Conservation (phyloP, 1,140 invertebrate genomes). For the Diabrotica virgifera region DNA sequence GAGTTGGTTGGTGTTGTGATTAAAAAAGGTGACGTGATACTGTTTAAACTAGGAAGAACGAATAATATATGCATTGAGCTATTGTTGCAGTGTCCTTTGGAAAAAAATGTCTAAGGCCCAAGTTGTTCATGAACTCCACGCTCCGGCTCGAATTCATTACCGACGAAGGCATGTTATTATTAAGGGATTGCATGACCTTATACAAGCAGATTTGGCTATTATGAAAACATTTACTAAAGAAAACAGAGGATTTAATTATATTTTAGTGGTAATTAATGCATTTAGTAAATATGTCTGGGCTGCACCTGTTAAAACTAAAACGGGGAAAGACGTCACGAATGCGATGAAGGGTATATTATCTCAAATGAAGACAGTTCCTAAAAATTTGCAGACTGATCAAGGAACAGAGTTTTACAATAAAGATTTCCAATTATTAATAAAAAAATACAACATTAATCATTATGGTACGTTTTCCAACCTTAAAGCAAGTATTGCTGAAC, state of each 20-base stretch:
- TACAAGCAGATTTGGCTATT: slow-evolving; percentile 47
- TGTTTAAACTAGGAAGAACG: too few relatives aligned
- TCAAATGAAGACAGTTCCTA: background rate
- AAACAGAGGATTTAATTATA: slow-evolving; percentile 49
- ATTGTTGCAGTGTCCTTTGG: background rate
- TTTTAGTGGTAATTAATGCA: slow-evolving; percentile 25
- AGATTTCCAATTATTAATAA: too few relatives aligned
- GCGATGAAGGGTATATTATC: background rate
- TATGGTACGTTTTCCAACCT: too few relatives aligned
- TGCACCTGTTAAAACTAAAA: slow-evolving; percentile 5
- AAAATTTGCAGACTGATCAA: too few relatives aligned
- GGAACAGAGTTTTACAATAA: too few relatives aligned
- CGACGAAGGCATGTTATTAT: slow-evolving; percentile 40
- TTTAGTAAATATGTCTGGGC: slow-evolving; percentile 29
- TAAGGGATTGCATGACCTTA: slow-evolving; percentile 45
- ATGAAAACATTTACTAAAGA: slow-evolving; percentile 40
- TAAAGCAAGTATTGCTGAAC: too few relatives aligned
- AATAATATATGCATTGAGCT: too few relatives aligned
- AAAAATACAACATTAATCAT: too few relatives aligned
- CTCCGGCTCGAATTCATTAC: slow-evolving; percentile 39
- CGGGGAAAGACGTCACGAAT: background rate
- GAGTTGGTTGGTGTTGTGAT: too few relatives aligned
- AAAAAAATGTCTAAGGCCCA: background rate
- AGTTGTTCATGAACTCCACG: slow-evolving; percentile 41
- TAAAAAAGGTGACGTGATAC: too few relatives aligned